phyloP scores from a whole-genome alignment of 2,113 vertebrate genomes.

The Thymallus thymallus region DNA sequence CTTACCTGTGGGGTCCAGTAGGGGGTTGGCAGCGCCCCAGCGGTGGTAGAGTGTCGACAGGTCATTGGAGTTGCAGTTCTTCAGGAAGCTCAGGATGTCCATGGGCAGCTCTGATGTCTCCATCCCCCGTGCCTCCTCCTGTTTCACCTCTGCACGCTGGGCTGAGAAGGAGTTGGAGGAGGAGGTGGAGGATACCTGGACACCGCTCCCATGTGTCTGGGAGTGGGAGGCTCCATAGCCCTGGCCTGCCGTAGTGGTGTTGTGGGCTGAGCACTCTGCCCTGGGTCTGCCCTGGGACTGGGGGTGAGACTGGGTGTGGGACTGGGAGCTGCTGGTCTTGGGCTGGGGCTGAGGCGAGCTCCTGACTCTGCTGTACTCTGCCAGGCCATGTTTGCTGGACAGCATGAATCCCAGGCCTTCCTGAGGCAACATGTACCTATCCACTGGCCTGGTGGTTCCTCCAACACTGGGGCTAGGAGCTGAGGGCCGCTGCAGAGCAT shows the following conservation, averaged over 20 bases:
- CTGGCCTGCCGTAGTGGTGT: constrained; percentile 59
- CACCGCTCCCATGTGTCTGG: constrained; percentile 40
- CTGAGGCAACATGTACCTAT: constrained; percentile 70
- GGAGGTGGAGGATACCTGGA: constrained; percentile 30
- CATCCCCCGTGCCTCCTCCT: constrained; percentile 70
- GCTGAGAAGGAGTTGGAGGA: constrained; percentile 55
- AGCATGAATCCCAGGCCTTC: constrained; percentile 70
- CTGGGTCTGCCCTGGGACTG: constrained; percentile 45
- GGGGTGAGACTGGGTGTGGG: constrained; percentile 57
- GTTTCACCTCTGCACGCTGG: constrained; percentile 62
- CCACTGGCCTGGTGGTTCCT: constrained; percentile 63
- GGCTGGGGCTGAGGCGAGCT: constrained; percentile 57
- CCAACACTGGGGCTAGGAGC: constrained; percentile 39
- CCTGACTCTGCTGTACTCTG: constrained; percentile 73
- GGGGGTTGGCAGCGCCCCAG: constrained; percentile 80
- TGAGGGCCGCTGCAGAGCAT: constrained; percentile 57
- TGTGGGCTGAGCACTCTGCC: constrained; percentile 46
- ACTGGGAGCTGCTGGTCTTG: constrained; percentile 44
- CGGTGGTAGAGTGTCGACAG: constrained; percentile 85
- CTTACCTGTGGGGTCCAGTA: constrained; percentile 85
- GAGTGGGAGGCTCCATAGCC: constrained; percentile 63
- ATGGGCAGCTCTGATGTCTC: constrained; percentile 76
- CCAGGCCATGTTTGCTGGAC: constrained; percentile 76
- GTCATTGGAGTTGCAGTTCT: constrained; percentile 90
- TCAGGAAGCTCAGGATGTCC: constrained; percentile 85